Evolutionary conservation across 2,888 invertebrate genomes (phyloP).

Genomic region (Noctua fimbriata): DNA sequence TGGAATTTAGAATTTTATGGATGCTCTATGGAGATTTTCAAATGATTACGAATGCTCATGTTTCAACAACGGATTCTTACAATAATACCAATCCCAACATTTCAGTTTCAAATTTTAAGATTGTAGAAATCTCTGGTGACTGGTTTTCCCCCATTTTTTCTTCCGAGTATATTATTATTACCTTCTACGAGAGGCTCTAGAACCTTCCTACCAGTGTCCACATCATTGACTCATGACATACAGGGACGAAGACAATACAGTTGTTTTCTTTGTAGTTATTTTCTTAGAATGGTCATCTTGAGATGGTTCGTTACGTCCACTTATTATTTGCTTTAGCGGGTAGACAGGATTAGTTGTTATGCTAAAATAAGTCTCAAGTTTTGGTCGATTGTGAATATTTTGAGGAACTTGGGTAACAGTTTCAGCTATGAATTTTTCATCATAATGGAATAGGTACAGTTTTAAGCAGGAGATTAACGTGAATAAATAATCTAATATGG

Average conservation of each 20-base stretch:
- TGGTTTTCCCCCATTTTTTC: not conserved
- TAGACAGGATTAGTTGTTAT: conserved; percentile 60
- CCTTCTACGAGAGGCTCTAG: conserved; percentile 20
- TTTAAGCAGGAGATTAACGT: not conserved
- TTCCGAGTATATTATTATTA: conserved; percentile 1
- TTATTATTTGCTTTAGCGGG: conserved; percentile 65
- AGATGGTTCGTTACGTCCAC: conserved; percentile 65
- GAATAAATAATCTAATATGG: not conserved
- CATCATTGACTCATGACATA: conserved; percentile 78
- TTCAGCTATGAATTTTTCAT: not conserved
- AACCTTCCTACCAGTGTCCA: conserved; percentile 75
- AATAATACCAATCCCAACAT: not conserved
- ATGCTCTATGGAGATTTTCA: not conserved
- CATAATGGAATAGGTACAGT: not conserved
- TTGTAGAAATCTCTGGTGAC: conserved; percentile 3
- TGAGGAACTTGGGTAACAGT: not conserved
- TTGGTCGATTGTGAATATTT: conserved; percentile 51
- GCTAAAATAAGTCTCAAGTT: conserved; percentile 56
- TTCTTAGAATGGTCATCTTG: conserved; percentile 62
- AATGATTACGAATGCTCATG: not conserved
- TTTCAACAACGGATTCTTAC: not conserved
- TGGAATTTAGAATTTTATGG: not conserved
- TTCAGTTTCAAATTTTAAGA: not conserved
- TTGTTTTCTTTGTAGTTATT: conserved; percentile 70
- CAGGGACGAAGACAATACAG: conserved; percentile 89